A percentile compares a stretch with the other conserved stretches of the same genome.
phyloP scores from a whole-genome alignment of 2,888 invertebrate genomes.

The Sminthurinus aureus region DNA sequence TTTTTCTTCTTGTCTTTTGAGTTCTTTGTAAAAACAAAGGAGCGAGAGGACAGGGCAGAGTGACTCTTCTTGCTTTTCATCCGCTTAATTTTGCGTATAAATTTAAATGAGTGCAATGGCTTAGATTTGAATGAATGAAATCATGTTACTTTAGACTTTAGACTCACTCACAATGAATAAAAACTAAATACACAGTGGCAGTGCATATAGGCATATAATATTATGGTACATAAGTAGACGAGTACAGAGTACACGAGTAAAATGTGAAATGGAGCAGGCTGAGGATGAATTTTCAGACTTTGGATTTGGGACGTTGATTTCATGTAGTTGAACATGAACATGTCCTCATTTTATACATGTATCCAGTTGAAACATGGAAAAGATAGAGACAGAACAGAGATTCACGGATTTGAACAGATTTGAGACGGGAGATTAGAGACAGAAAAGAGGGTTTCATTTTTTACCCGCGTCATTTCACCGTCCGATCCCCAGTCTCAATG shows the following conservation, averaged over 20 bases:
- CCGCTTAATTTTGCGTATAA: conserved; percentile 18
- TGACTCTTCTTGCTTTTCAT: background rate
- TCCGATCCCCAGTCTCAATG: background rate
- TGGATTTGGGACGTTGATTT: background rate
- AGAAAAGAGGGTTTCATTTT: background rate
- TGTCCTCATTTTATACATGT: too few relatives aligned
- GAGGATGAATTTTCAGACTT: background rate
- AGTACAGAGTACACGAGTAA: too few relatives aligned
- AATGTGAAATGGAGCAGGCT: too few relatives aligned
- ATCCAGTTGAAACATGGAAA: too few relatives aligned
- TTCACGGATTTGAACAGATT: background rate
- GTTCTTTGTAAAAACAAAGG: background rate
- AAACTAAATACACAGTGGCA: too few relatives aligned
- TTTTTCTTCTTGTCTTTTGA: background rate
- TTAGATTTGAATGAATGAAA: background rate
- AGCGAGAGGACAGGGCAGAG: background rate
- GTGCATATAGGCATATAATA: too few relatives aligned
- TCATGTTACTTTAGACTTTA: background rate
- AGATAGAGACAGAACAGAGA: background rate
- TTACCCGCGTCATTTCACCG: conserved; percentile 1
- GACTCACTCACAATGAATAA: too few relatives aligned
- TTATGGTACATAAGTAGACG: too few relatives aligned
- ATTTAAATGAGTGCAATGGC: conserved; percentile 12
- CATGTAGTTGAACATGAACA: background rate
- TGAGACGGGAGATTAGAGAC: background rate